phyloP scores from a whole-genome alignment of 2,888 invertebrate genomes.

The Agriopis aurantiaria region DNA sequence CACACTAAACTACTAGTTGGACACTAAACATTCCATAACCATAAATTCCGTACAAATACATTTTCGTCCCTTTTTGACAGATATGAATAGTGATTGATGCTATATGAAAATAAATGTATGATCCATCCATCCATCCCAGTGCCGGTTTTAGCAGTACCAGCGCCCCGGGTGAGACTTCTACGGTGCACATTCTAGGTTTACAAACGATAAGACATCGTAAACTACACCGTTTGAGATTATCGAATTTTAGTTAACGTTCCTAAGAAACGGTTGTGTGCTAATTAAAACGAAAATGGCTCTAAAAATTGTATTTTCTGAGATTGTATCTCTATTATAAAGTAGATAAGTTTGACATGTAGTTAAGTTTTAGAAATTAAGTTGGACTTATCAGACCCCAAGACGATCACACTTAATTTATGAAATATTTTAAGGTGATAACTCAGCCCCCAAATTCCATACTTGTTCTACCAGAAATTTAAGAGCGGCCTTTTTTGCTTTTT shows the following conservation, averaged over 20 bases:
- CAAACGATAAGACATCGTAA: not conserved
- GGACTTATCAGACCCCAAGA: conserved; percentile 1
- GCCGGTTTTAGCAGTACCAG: no score
- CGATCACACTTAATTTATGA: not conserved
- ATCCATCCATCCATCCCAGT: no score
- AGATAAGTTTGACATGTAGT: conserved; percentile 1
- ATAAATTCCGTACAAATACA: no score
- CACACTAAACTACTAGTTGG: no score
- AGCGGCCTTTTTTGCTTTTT: not conserved
- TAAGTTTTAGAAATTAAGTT: conserved; percentile 4
- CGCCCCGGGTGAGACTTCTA: no score
- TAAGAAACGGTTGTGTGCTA: conserved; percentile 45
- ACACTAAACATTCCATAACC: no score
- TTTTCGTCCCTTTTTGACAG: no score
- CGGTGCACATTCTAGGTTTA: no score
- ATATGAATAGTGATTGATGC: no score
- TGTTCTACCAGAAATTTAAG: not conserved
- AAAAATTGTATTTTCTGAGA: conserved; percentile 42
- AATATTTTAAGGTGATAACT: not conserved
- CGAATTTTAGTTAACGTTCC: conserved; percentile 33
- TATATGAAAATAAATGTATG: no score
- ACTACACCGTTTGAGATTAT: conserved; percentile 20
- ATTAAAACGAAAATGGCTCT: conserved; percentile 17
- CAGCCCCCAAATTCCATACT: not conserved
- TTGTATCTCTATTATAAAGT: conserved; percentile 12